Evolutionary conservation across 2,113 vertebrate genomes (phyloP).

Genomic region (Hippocampus barbouri): DNA sequence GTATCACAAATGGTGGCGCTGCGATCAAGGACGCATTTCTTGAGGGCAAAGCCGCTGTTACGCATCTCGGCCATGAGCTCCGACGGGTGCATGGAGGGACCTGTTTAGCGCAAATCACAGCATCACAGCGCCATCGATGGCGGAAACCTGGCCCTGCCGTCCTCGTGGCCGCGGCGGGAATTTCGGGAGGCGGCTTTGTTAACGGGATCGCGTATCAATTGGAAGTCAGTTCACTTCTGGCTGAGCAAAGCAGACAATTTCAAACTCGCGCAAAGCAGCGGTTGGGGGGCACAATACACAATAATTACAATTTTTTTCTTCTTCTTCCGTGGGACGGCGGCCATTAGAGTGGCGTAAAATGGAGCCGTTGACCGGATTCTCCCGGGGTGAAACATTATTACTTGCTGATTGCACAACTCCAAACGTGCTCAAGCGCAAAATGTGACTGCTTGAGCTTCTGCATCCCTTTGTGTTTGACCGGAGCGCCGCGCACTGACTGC

Average conservation of each 20-base stretch:
- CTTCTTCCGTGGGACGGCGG: conserved; percentile 74
- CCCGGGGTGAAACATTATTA: conserved; percentile 67
- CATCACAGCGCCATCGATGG: conserved; percentile 91
- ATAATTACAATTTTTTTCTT: conserved; percentile 90
- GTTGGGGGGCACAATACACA: conserved; percentile 90
- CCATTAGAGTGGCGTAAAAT: conserved; percentile 81
- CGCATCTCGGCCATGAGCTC: conserved; percentile 99
- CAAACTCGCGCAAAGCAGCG: conserved; percentile 94
- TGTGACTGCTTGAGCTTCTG: conserved; percentile 21
- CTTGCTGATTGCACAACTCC: conserved; percentile 65
- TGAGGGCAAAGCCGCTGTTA: conserved; percentile 99
- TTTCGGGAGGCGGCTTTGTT: conserved; percentile 92
- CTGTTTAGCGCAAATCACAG: conserved; percentile 96
- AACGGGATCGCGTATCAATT: conserved; percentile 93
- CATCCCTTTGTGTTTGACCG: conserved; percentile 8
- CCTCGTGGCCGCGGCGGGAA: conserved; percentile 82
- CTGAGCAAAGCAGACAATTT: conserved; percentile 98
- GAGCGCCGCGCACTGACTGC: background rate
- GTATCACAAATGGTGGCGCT: conserved; percentile 93
- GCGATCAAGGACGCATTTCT: conserved; percentile 98
- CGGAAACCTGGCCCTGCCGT: conserved; percentile 81
- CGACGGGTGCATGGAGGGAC: conserved; percentile 99
- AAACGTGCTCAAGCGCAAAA: conserved; percentile 48
- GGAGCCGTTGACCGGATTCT: conserved; percentile 75
- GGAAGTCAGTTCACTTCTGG: conserved; percentile 98